Evolutionary conservation across 2,113 vertebrate genomes (phyloP).

Genomic region (Nettapus auritus): DNA sequence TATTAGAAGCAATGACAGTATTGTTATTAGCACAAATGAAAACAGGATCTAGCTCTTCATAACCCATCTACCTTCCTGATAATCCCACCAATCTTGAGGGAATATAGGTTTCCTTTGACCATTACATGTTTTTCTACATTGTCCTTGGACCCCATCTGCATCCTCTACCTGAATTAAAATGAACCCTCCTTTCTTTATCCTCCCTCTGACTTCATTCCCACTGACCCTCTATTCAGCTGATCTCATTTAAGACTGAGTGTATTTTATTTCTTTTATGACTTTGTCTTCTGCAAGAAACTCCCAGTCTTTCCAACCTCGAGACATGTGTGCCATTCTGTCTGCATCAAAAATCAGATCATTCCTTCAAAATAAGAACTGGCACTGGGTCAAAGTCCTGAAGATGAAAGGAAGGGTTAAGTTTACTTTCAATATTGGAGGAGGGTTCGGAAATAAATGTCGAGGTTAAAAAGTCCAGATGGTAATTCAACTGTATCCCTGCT

Average conservation of each 20-base stretch:
- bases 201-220: slow-evolving; percentile 44
- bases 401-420: slow-evolving; percentile 85
- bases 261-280: slow-evolving; percentile 72
- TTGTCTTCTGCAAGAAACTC: slow-evolving; percentile 55
- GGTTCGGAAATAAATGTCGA: slow-evolving; percentile 85
- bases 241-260: slow-evolving; percentile 60
- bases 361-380: slow-evolving; percentile 68
- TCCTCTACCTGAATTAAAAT: slow-evolving; percentile 51
- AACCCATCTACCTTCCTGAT: neutral
- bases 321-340: slow-evolving; percentile 63
- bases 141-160: slow-evolving; percentile 22
- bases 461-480: slow-evolving; percentile 91
- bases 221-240: slow-evolving; percentile 55
- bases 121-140: slow-evolving; percentile 26
- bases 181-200: neutral
- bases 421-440: slow-evolving; percentile 79
- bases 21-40: slow-evolving; percentile 42
- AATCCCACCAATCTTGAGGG: neutral
- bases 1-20: slow-evolving; percentile 54
- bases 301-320: slow-evolving; percentile 33
- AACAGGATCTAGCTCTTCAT: slow-evolving; percentile 51
- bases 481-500: slow-evolving; percentile 85
- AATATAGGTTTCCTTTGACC: neutral
- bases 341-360: slow-evolving; percentile 71
- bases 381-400: slow-evolving; percentile 68